Evolutionary conservation across 2,888 invertebrate species (phyloP).

Genomic region (Emmelina monodactyla): DNA sequence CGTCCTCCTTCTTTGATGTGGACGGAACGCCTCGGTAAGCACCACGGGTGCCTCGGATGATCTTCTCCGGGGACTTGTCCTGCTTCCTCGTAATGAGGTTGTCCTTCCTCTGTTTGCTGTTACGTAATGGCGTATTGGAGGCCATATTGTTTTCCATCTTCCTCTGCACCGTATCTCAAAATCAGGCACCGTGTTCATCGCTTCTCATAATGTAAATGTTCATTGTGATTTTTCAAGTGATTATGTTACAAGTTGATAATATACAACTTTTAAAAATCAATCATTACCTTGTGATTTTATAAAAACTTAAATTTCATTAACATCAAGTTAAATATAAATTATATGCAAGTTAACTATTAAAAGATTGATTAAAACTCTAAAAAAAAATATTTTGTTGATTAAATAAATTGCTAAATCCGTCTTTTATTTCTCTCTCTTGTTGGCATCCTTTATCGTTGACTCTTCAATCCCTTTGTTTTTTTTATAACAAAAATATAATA

Average conservation of each 20-base stretch:
- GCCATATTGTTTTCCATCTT: conserved; percentile 61
- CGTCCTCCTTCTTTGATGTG: conserved; percentile 49
- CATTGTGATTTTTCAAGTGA: too few species aligned
- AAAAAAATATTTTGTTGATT: conserved; percentile 8
- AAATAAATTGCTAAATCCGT: conserved; percentile 60
- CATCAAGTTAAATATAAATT: too few species aligned
- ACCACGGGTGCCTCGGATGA: conserved; percentile 51
- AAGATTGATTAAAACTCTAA: conserved; percentile 27
- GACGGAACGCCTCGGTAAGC: conserved; percentile 52
- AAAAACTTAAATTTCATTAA: conserved; percentile 1
- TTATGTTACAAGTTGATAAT: too few species aligned
- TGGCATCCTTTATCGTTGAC: conserved; percentile 40
- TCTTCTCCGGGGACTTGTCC: conserved; percentile 62
- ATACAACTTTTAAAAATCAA: too few species aligned
- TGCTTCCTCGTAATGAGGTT: conserved; percentile 59
- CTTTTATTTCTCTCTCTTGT: conserved; percentile 58
- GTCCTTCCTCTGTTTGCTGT: conserved; percentile 54
- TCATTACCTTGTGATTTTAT: not conserved
- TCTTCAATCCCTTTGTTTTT: conserved; percentile 25
- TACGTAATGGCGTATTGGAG: conserved; percentile 48
- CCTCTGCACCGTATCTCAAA: too few species aligned
- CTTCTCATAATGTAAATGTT: too few species aligned
- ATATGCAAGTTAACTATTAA: conserved; percentile 23
- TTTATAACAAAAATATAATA: conserved; percentile 30
- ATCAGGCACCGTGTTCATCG: too few species aligned